These are phyloP conservation scores for Sylvicola cinctus DNA, from an alignment of 2,888 invertebrate species.

Conservation along the genomic window DNA sequence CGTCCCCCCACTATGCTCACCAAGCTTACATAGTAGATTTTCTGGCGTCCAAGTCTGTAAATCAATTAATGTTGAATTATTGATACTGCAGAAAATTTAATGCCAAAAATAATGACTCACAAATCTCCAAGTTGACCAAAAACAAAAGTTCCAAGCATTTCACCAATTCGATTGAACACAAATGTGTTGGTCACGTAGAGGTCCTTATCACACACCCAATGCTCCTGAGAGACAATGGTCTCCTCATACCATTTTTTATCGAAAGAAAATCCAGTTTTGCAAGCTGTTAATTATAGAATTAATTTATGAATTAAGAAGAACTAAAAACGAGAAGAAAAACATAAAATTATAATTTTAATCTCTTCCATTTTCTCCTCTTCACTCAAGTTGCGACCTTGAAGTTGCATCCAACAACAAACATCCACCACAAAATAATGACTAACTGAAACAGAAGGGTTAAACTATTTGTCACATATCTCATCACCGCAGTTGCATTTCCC, in stretches of 20 bases:
- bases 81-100: background rate
- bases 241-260: slow-evolving; percentile 29
- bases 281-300: slow-evolving; percentile 23
- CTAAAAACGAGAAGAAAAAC: slow-evolving; percentile 7
- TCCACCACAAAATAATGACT: no score
- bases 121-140: slow-evolving; percentile 35
- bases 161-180: slow-evolving; percentile 29
- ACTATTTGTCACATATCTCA: no score
- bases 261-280: slow-evolving; percentile 33
- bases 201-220: slow-evolving; percentile 35
- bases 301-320: slow-evolving; percentile 3
- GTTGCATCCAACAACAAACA: no score
- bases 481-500: no score
- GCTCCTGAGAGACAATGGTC: slow-evolving; percentile 29
- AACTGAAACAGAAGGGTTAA: no score
- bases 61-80: background rate
- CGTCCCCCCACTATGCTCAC: slow-evolving; percentile 25
- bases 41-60: slow-evolving; percentile 28
- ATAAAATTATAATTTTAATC: no score
- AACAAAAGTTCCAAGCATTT: slow-evolving; percentile 31
- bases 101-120: slow-evolving; percentile 19
- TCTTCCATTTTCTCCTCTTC: no score
- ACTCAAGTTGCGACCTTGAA: no score
- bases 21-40: slow-evolving; percentile 28
- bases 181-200: slow-evolving; percentile 32